Evolutionary conservation across 2,888 invertebrate species (phyloP), one percentile per base, ranked within the genome.

Genomic region (Drosophila pegasa): DNA sequence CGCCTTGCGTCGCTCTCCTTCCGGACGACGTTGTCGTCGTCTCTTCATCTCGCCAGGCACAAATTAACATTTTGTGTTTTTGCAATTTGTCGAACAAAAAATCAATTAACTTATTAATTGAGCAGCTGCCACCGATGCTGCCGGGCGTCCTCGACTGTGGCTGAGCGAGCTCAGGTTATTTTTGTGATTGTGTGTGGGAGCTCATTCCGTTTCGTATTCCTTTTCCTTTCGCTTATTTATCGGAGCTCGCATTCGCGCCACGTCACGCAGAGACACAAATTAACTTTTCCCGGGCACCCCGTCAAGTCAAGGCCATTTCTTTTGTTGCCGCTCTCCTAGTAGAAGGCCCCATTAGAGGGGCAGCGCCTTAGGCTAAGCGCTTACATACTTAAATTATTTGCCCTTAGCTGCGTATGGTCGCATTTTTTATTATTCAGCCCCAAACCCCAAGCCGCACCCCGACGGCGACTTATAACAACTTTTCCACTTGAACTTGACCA

Each of bases 81-180:
- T 68, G 61, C 56, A 38, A 60, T 63, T 71, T 71, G 50, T 48
- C 65, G 72, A 60, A 63, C 35, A 60, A 48, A 72, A 78, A 81
- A 78, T 82, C 80, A 83, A 83, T 83, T 77, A 86, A 82, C 69
- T 75, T 69, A 79, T 86, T 63, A 77, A 88, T 86, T 65, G 70
- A 72, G 67, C 65, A 71, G 63, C 64, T 67, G 50, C 22, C 35
- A 12, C 6, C 10, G 50, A 1, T 50, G 18, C 20, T 31, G 14
- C 50, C n/a, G 48, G 8, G 29, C 7, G 29, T 8, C 29, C 8
- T 8, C 29, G 29, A 48, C 3, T 31, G 16, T 48, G 52, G 29
- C 29, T 45, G 18, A n/a, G 43, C 14, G 12, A 9, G 10, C 16
- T 7, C 50, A 35, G 50, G 16, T 51, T 51, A 9, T 52, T 38